These are phyloP conservation scores for Cardinalis cardinalis DNA, from an alignment of 2,113 vertebrate genomes.

Conservation along the genomic window DNA sequence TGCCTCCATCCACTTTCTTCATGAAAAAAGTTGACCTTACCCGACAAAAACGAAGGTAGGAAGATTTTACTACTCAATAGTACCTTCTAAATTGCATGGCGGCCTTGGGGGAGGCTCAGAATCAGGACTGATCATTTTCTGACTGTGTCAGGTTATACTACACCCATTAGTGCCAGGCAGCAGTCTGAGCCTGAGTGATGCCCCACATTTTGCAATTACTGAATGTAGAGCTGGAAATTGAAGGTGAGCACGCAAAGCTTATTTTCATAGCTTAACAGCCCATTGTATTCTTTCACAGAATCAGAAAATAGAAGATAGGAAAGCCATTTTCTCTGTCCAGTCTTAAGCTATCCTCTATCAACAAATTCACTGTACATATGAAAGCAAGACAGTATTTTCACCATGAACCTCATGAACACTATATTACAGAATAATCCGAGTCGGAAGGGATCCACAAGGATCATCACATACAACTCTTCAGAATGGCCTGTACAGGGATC, in stretches of 20 bases:
- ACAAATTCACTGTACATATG: background rate
- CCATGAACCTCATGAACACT: fast-evolving
- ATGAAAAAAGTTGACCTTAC: background rate
- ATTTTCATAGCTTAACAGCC: background rate
- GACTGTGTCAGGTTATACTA: background rate
- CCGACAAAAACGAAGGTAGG: background rate
- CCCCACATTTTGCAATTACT: background rate
- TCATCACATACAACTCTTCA: fast-evolving
- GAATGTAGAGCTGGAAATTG: background rate
- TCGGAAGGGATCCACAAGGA: background rate
- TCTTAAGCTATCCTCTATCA: background rate
- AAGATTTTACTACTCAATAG: background rate
- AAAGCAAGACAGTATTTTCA: background rate
- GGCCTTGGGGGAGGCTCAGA: background rate
- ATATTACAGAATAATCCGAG: background rate
- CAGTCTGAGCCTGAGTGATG: background rate
- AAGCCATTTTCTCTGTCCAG: background rate
- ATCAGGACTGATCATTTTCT: background rate
- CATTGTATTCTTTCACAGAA: background rate
- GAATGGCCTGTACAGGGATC: background rate
- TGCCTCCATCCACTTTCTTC: background rate
- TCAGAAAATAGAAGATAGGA: background rate
- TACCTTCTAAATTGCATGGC: background rate
- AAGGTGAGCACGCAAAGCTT: background rate
- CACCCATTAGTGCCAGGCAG: background rate